phyloP scores from a whole-genome alignment of 2,797 vertebrate genomes.

The Nannoperca obscura region DNA sequence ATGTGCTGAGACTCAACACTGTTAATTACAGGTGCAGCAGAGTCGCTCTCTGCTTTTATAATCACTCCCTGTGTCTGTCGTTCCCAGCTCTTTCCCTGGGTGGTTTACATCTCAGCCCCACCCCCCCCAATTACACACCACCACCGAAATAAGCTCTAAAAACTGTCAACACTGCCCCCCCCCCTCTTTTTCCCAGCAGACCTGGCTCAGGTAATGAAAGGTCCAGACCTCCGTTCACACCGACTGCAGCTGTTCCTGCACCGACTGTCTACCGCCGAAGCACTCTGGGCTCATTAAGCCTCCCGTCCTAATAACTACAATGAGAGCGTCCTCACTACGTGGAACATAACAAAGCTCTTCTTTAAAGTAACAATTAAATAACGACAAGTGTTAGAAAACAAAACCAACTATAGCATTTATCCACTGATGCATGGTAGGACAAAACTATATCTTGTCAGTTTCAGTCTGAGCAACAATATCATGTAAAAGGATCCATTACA shows the following conservation, averaged over 20 bases:
- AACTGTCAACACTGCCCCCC: slow-evolving; percentile 45
- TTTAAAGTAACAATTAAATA: not conserved
- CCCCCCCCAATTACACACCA: slow-evolving; percentile 63
- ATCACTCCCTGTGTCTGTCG: slow-evolving; percentile 59
- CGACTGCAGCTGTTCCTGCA: slow-evolving; percentile 53
- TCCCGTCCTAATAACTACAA: slow-evolving; percentile 11
- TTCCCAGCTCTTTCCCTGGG: slow-evolving; percentile 53
- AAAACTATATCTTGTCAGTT: not conserved
- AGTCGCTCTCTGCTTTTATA: slow-evolving; percentile 63
- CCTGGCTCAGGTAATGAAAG: slow-evolving; percentile 58
- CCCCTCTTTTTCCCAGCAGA: slow-evolving; percentile 51
- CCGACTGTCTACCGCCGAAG: not conserved
- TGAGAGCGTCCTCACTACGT: not conserved
- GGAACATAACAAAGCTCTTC: not conserved
- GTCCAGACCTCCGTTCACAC: slow-evolving; percentile 47
- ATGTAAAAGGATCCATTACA: not conserved
- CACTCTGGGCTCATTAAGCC: slow-evolving; percentile 16
- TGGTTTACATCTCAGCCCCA: slow-evolving; percentile 48
- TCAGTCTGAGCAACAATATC: not conserved
- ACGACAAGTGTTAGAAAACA: not conserved
- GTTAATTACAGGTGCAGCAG: slow-evolving; percentile 71
- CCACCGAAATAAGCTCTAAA: slow-evolving; percentile 55
- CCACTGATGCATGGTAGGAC: not conserved
- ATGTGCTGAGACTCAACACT: slow-evolving; percentile 53
- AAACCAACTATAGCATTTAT: not conserved